phyloP scores from a whole-genome alignment of 2,888 invertebrate species.

The Lamproptera curius region DNA sequence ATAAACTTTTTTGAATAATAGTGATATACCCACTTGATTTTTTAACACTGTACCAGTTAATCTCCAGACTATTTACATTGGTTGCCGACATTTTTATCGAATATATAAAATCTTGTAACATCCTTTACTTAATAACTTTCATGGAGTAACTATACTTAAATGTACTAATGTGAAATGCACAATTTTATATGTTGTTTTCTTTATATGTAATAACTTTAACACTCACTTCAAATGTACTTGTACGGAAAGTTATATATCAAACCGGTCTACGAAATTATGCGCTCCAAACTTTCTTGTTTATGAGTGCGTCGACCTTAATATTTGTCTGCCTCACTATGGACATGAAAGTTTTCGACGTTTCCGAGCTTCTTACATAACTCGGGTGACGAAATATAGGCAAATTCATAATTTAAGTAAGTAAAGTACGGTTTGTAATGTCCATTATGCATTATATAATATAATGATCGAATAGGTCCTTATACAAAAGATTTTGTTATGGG shows the following conservation, averaged over 20 bases:
- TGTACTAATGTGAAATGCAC: not conserved
- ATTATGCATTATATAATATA: too few species aligned
- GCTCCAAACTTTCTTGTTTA: conserved; percentile 12
- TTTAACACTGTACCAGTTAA: not conserved
- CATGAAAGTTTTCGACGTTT: not conserved
- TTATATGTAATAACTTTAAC: not conserved
- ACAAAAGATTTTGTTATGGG: not conserved
- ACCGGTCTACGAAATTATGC: conserved; percentile 3
- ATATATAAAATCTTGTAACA: not conserved
- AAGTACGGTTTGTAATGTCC: too few species aligned
- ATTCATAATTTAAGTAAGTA: too few species aligned
- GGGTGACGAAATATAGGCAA: too few species aligned
- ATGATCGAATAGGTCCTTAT: too few species aligned
- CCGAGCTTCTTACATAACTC: not conserved
- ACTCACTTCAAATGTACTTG: not conserved
- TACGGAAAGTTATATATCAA: not conserved
- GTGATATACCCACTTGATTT: not conserved
- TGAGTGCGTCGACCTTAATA: conserved; percentile 6
- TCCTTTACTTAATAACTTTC: not conserved
- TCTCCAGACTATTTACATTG: not conserved
- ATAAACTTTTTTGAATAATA: not conserved
- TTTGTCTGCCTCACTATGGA: not conserved
- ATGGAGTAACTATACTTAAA: not conserved
- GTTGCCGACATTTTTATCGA: not conserved
- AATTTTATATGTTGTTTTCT: not conserved